phyloP scores from a whole-genome alignment of 2,888 invertebrate species.

The Hylaea fasciaria region DNA sequence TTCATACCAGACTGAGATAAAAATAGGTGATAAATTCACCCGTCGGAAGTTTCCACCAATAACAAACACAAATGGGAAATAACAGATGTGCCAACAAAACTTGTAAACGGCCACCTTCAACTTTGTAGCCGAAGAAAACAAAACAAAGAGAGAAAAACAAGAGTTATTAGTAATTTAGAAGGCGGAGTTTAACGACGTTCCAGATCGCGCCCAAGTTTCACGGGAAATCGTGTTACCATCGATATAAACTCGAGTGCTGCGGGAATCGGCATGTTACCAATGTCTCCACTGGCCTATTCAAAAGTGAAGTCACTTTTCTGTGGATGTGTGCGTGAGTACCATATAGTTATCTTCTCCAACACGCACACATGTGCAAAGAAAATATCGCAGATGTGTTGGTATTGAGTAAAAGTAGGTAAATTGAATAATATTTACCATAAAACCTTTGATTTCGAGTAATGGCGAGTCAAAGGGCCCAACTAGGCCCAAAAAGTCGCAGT shows the following conservation, averaged over 20 bases:
- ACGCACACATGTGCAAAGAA: too few species aligned
- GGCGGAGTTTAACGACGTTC: conserved; percentile 16
- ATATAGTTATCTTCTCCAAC: too few species aligned
- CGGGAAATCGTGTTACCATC: conserved; percentile 10
- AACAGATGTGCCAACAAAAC: conserved; percentile 24
- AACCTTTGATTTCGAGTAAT: too few species aligned
- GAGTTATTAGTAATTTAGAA: conserved; percentile 28
- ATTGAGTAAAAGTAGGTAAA: too few species aligned
- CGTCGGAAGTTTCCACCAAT: conserved; percentile 2
- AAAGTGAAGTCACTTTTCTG: too few species aligned
- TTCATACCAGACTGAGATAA: conserved; percentile 1
- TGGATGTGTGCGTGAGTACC: too few species aligned
- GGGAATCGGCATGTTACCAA: too few species aligned
- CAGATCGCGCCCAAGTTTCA: conserved; percentile 1
- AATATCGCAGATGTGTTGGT: too few species aligned
- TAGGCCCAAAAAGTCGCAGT: too few species aligned
- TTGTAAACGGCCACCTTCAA: conserved; percentile 13
- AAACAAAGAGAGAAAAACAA: conserved; percentile 26
- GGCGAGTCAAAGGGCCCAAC: too few species aligned
- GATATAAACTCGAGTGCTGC: conserved; percentile 5
- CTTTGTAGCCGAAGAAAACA: conserved; percentile 11
- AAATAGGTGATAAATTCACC: conserved; percentile 2
- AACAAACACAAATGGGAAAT: conserved; percentile 13
- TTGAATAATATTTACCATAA: too few species aligned
- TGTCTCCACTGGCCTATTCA: too few species aligned